Base-by-base conservation (phyloP, 2,888 invertebrate species). In the Rhogogaster chlorosoma region DNA sequence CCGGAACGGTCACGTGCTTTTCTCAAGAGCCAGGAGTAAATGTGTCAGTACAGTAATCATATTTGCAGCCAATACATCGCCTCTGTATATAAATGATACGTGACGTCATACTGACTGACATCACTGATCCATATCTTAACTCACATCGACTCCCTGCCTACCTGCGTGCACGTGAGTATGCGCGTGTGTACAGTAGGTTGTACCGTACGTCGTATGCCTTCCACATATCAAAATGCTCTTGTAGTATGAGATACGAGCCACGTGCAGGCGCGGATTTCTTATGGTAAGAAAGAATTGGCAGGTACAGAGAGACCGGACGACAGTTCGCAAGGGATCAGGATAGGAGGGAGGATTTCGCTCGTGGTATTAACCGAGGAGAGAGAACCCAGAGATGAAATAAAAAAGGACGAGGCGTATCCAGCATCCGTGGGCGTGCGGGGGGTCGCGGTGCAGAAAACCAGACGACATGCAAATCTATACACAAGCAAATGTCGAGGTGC, bases 81-180 rank as follows among this genome's bases (percentile, higher is more conserved):
- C 91, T 89, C 92, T 91, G 88, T 92, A 92, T 91, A 92, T 92
- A 92, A 93, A 91, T 90, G 91, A 90, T 86, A 87, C 83, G 86
- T 93, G 91, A 93, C 92, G 91, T 92, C 92, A 93, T 18, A 22
- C 26, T 12, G 92, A 88, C 92, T 93, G 92, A 92, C 92, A 93
- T 92, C 92, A 92, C 91, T 92, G 93, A 93, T 93, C 92, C 90
- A 91, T 92, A 92, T 92, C 92, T 89, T 87, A 86, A 87, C 61
- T 61, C 53, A 22, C 15, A 22, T 10, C 61, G 29, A 9, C 22
- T 10, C 22, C 61, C 49, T 38, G 38, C 80, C 57, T 61, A 38
- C 61, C 10, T 49, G 10, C n/a, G 36, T 78, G 29, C 57, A 22
- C 3, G 45, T 45, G 15, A 2, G 15, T 45, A 45, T 45, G 15